Base-by-base conservation (phyloP, 2,113 vertebrate genomes). In the Sardina pilchardus region DNA sequence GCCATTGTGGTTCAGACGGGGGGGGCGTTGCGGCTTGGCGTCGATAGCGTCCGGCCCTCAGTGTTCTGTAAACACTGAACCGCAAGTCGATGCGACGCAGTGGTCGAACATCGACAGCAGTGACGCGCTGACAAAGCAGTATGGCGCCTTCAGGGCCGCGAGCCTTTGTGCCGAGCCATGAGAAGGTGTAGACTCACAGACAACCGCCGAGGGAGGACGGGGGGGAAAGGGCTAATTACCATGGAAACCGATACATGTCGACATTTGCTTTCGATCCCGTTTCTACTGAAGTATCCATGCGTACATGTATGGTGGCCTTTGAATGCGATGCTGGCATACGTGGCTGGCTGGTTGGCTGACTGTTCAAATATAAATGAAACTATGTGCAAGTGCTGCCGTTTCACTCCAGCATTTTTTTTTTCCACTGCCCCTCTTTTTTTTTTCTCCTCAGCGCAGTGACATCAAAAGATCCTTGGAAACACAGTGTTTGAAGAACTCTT, bases 111-210 rank as follows among this genome's bases (percentile, higher is more conserved):
- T 84, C 56, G 84, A 86, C 56, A 19, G 84, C 6, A 83, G 83
- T 67, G 78, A 88, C 67, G 86, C 26, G 87, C 87, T 89, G 87
- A 90, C 81, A 30, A 86, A 82, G 86, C 63, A 26, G 26, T 34
- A 71, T 10, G 1, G n/a, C 34, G 63, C 63, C 2, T 71, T 71
- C 26, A 8, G 26, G 8, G 9, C 26, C n/a, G 42, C 14, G 84
- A 63, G 86, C 63, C 81, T 85, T 83, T 83, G 56, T 81, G 47
- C 47, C 47, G 39, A 42, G 63, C 26, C 63, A 9, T 26, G 12
- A 85, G n/a, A 44, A 59, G 24, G 63, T 71, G 63, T 34, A 7
- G 26, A 34, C 63, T 26, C 9, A 7, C 26, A 71, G 63, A 34
- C 63, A 4, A 1, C 8, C n/a, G 4, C 39, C 6, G 8, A 71